Percentiles rank a stretch among this genome's conserved stretches.
These are phyloP conservation scores for Acromyrmex echinatior DNA, from an alignment of 1,140 invertebrate genomes.

Conservation along the genomic window DNA sequence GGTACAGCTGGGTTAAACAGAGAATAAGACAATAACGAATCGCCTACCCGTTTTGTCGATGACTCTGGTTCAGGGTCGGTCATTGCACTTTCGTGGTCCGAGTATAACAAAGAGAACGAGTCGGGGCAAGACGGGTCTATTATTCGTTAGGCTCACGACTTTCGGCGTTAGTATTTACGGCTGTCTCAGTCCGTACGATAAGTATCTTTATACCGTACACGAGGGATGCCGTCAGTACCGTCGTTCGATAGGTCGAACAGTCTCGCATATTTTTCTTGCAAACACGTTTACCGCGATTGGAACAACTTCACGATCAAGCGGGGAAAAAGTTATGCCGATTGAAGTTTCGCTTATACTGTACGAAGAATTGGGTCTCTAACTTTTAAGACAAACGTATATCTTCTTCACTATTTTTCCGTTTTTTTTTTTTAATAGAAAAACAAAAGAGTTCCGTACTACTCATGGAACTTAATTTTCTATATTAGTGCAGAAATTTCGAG, in stretches of 20 bases:
- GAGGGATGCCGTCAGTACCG: constrained; percentile 19
- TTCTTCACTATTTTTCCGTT: neutral
- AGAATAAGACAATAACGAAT: constrained; percentile 67
- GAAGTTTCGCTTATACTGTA: neutral
- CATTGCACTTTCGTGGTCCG: constrained; percentile 71
- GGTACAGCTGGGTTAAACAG: constrained; percentile 26
- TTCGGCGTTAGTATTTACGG: constrained; percentile 50
- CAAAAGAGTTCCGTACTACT: neutral
- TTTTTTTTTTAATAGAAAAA: neutral
- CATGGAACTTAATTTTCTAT: too few relatives aligned
- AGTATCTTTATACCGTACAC: constrained; percentile 20
- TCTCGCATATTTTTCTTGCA: constrained; percentile 21
- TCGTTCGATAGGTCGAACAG: neutral
- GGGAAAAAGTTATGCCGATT: neutral
- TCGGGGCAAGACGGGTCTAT: constrained; percentile 40
- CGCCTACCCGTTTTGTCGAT: constrained; percentile 55
- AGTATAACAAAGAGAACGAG: constrained; percentile 73
- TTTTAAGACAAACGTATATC: neutral
- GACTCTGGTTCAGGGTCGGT: constrained; percentile 77
- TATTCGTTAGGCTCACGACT: constrained; percentile 34
- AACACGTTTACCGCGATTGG: constrained; percentile 43
- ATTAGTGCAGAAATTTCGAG: neutral
- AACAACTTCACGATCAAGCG: constrained; percentile 17
- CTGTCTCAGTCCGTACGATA: constrained; percentile 21
- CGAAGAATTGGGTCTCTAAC: neutral